Evolutionary conservation across 2,888 invertebrate species (phyloP).

Genomic region (Drosophila austrosaltans): DNA sequence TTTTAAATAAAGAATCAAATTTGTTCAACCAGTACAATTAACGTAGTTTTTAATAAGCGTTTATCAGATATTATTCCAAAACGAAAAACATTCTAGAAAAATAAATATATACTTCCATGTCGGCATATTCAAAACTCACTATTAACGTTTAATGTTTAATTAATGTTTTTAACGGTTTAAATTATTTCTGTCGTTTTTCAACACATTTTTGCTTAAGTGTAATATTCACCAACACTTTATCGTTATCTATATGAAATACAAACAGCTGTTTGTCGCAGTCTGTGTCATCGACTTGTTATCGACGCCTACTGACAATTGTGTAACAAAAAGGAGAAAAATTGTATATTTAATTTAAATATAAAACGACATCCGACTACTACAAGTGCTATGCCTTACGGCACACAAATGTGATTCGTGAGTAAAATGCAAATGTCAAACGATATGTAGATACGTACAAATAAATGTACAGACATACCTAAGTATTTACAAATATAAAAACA

Average conservation of each 20-base stretch:
- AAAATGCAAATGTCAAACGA: slow-evolving; percentile 1
- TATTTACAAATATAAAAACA: slow-evolving; percentile 6
- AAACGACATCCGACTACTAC: background rate
- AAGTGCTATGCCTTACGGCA: slow-evolving; percentile 10
- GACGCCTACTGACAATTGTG: slow-evolving; percentile 19
- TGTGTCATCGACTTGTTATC: slow-evolving; percentile 4
- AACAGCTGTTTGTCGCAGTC: slow-evolving; percentile 15
- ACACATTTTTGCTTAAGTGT: background rate
- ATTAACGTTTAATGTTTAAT: no score
- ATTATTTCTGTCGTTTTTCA: background rate
- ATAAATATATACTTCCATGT: no score
- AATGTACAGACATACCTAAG: background rate
- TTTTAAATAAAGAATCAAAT: no score
- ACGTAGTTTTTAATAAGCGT: no score
- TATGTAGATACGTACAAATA: background rate
- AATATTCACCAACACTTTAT: background rate
- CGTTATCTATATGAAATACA: background rate
- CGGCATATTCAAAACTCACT: background rate
- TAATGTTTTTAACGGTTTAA: slow-evolving; percentile 20
- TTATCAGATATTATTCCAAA: no score
- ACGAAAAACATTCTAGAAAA: no score
- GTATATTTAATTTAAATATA: slow-evolving; percentile 2
- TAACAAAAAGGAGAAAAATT: slow-evolving; percentile 10
- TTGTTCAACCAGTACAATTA: no score
- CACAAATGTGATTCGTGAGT: slow-evolving; percentile 14